Base-by-base conservation (phyloP, 2,888 invertebrate genomes). In the Pseudanteris insignis region DNA sequence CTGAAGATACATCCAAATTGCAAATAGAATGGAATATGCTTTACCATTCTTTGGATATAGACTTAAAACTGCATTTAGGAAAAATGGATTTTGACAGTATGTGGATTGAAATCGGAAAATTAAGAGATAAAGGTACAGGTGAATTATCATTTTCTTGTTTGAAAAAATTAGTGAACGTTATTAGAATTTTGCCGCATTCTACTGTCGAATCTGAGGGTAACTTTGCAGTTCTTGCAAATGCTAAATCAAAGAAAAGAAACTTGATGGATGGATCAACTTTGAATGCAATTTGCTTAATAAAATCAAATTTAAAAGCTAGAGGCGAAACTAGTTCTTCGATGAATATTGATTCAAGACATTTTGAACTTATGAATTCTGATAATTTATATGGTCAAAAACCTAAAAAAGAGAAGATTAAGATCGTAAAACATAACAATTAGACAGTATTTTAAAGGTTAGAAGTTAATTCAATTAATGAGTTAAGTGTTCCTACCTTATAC, bases 301-400 rank as follows among this genome's bases (percentile, higher is more conserved):
- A 48, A 13, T 53, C 60, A 4, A 51, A 37, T 5, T 24, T 60
- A 5, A 60, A 60, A n/a, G 47, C 53, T 0, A 8, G 59, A n/a
- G 60, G 60, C 1, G 59, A 60, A 14, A 60, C 59, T 1, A 60
- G 59, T 14, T 11, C 41, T 0, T 47, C 53, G 1, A 53, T 60
- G 50, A 41, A 21, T 2, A 43, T 60, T 5, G 43, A 53, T 5
- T 9, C 25, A 1, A 37, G 54, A 12, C 51, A 60, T 18, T 60
- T 60, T 11, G 60, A 60, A 9, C 41, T 60, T 25, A 60, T 60
- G 60, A 51, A 40, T 9, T 59, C 59, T 2, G 59, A 51, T 9
- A 59, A 59, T 46, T 30, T 59, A 12, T 59, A 59, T 26, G 58
- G 58, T 5, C 43, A 44, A 9, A 58, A 58, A 13, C 25, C 2